Base-by-base conservation (phyloP, 2,888 invertebrate genomes). In the Cryptocephalus moraei region DNA sequence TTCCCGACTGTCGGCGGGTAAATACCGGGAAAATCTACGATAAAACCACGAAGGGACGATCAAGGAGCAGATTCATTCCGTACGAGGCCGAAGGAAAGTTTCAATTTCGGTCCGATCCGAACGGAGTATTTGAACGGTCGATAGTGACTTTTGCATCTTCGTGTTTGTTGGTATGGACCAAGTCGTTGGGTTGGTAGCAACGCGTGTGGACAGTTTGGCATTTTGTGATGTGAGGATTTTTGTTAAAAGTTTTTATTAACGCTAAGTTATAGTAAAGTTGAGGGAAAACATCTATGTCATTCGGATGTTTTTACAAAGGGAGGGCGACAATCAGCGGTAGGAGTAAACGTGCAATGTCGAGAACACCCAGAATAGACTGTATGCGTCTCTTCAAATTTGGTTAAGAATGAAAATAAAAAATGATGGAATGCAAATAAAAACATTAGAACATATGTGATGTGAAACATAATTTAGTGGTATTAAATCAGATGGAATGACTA, bases 131-230 rank as follows among this genome's bases (percentile, higher is more conserved):
- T 54, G 52, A 60, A 58, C 52, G 56, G 54, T 51, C 50, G 49
- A 40, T 54, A 58, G 56, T 51, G 51, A 59, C 53, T 53, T 59
- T 61, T 58, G 53, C 49, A 52, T 48, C 53, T 56, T 53, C 44
- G 49, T 50, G 22, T 56, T 58, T 61, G 52, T 53, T 55, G 48
- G 42, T 44, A 49, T 53, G 52, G 50, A 53, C 36, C 45, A 45
- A 49, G 22, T 22, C 22, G 36, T 36, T n/a, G 53, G 53, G 68
- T 71, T 70, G 71, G 70, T 67, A 70, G 63, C 67, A 69, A 65
- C 68, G 70, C 68, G 67, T 69, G 68, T 69, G 70, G 69, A 71
- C 69, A 70, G 70, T 70, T 71, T 70, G 70, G 71, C 70, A 71
- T 71, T 71, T 70, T 70, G 70, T 70, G 69, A 69, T 68, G 69